These are phyloP conservation scores for Aythya baeri DNA, from an alignment of 2,113 vertebrate genomes.

Conservation along the genomic window DNA sequence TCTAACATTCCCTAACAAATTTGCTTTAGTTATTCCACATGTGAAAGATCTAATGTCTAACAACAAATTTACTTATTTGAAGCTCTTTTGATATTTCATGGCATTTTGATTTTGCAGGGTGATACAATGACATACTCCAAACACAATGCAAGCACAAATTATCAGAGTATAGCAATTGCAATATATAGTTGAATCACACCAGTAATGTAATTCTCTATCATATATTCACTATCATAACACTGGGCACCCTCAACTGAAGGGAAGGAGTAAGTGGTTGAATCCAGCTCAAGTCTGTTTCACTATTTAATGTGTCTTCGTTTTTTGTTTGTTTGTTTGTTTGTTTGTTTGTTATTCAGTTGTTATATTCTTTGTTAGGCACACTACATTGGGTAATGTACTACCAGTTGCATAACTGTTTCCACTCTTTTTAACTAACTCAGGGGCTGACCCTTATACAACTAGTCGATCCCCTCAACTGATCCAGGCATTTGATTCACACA, in stretches of 20 bases:
- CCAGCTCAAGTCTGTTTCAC: background rate
- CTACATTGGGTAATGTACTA: background rate
- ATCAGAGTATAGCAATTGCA: background rate
- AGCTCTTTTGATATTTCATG: background rate
- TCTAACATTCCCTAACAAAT: background rate
- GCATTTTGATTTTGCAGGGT: background rate
- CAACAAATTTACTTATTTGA: background rate
- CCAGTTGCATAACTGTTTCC: background rate
- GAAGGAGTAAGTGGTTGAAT: background rate
- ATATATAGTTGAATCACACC: background rate
- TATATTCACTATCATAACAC: fast-evolving
- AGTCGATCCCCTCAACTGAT: background rate
- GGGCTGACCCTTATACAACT: background rate
- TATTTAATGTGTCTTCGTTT: background rate
- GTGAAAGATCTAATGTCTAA: background rate
- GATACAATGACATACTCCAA: background rate
- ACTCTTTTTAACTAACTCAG: background rate
- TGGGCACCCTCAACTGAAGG: background rate
- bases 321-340: background rate
- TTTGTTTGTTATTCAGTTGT: background rate
- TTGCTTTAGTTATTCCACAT: background rate
- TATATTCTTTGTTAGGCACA: fast-evolving
- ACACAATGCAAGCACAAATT: background rate
- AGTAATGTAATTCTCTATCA: background rate
- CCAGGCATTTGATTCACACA: background rate